Evolutionary conservation across 2,888 invertebrate genomes (phyloP), one percentile per base, ranked within the genome.

Genomic region (Drosophila ezoana): DNA sequence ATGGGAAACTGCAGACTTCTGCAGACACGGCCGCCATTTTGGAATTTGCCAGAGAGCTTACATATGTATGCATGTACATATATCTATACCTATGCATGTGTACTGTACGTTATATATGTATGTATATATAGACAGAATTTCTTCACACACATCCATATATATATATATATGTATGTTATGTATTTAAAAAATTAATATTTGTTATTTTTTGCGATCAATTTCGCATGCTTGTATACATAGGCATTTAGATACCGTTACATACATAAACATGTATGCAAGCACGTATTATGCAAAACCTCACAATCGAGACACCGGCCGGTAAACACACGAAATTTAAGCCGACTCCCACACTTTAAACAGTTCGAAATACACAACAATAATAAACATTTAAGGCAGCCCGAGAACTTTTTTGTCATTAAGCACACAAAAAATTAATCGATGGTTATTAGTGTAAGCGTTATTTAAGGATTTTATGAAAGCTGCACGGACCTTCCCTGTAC

Each of bases 381-480:
- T 45, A 9, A 13, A 32, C 1, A 23, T 13, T 23, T 3, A 2
- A 16, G 28, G 9, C 0, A 35, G 14, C 58, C n/a, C 58, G 18
- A 5, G 0, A 43, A 65, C 59, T 71, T 66, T 23, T 9, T 35
- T 53, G 37, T 60, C 54, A 65, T 59, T 72, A 60, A 40, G 14
- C 58, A 69, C 59, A 38, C 40, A 57, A 18, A 45, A 41, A 56
- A 72, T 64, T 40, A 74, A 81, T 76, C 72, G 90, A 90, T 90
- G 89, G 59, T 79, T 71, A 67, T 75, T 74, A 78, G 62, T 74
- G 62, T 49, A 51, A 60, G 44, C 58, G 76, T 76, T 80, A 76
- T 84, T 87, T 79, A 62, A 67, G 71, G 89, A 90, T 90, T 89
- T 83, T 72, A 13, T 72, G 67, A 76, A 76, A 74, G 82, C 77